Percentiles rank a stretch among this genome's conserved stretches.
These are phyloP conservation scores for Diloba caeruleocephala DNA, from an alignment of 2,888 invertebrate genomes.

Conservation along the genomic window DNA sequence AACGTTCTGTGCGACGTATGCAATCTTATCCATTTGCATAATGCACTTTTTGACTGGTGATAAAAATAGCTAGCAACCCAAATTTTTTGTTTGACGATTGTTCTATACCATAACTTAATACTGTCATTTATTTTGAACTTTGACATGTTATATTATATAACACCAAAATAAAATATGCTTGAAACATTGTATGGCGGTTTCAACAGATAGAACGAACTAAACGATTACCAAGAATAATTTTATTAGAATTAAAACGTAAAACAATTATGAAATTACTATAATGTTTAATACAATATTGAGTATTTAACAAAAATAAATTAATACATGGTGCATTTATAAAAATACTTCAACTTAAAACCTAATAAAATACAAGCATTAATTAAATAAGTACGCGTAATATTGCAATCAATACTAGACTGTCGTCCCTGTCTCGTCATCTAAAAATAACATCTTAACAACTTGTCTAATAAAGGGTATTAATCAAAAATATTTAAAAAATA, in stretches of 20 bases:
- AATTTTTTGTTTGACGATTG: constrained; percentile 1
- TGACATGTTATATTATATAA: no score
- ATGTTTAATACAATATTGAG: constrained; percentile 41
- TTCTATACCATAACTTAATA: neutral
- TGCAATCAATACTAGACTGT: constrained; percentile 56
- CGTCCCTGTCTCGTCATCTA: constrained; percentile 40
- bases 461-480: constrained; percentile 9
- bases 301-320: constrained; percentile 56
- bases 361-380: constrained; percentile 60
- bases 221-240: neutral
- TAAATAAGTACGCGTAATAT: constrained; percentile 70
- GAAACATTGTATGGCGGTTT: neutral
- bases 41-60: neutral
- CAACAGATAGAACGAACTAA: neutral
- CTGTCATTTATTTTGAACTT: neutral
- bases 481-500: constrained; percentile 23
- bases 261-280: constrained; percentile 13
- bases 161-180: neutral
- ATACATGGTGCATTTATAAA: constrained; percentile 40
- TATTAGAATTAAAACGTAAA: constrained; percentile 3
- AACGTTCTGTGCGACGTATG: neutral
- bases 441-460: constrained; percentile 25
- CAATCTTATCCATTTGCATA: neutral
- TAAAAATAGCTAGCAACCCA: neutral
- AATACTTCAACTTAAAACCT: constrained; percentile 58